phyloP scores from a whole-genome alignment of 2,888 invertebrate genomes.

The Linnaemya tessellans region DNA sequence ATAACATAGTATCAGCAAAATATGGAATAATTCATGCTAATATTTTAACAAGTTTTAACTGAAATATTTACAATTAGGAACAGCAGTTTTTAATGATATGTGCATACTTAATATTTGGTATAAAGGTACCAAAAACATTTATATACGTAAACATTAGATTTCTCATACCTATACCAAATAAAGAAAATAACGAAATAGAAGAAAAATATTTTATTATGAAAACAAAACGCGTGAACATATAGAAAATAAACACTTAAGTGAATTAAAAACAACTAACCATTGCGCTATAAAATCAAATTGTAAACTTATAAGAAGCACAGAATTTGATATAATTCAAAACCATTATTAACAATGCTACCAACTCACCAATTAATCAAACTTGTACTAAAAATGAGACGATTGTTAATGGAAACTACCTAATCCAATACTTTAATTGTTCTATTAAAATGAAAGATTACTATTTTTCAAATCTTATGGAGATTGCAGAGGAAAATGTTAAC shows the following conservation, averaged over 20 bases:
- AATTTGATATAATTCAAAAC: too few relatives aligned
- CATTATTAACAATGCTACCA: too few relatives aligned
- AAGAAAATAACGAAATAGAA: slow-evolving; percentile 7
- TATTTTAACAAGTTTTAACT: background rate
- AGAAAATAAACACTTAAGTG: background rate
- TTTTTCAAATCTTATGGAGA: slow-evolving; percentile 6
- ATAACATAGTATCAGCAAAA: background rate
- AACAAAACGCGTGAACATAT: background rate
- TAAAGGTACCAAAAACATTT: slow-evolving; percentile 1
- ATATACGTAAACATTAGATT: background rate
- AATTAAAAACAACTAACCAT: too few relatives aligned
- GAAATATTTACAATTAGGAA: background rate
- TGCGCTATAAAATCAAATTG: too few relatives aligned
- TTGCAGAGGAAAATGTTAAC: background rate
- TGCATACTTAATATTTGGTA: slow-evolving; percentile 7
- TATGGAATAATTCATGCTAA: background rate
- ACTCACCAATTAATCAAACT: slow-evolving; percentile 1
- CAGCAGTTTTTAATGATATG: slow-evolving; percentile 1
- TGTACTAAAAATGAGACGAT: background rate
- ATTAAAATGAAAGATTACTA: background rate
- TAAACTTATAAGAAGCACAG: too few relatives aligned
- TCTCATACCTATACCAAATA: background rate
- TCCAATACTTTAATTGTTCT: slow-evolving; percentile 2
- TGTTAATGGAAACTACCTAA: slow-evolving; percentile 6
- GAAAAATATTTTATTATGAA: background rate